Percentiles rank a stretch among this genome's conserved stretches.
These are phyloP conservation scores for Pseudochaenichthys georgianus DNA, from an alignment of 2,797 vertebrate species.

Conservation along the genomic window DNA sequence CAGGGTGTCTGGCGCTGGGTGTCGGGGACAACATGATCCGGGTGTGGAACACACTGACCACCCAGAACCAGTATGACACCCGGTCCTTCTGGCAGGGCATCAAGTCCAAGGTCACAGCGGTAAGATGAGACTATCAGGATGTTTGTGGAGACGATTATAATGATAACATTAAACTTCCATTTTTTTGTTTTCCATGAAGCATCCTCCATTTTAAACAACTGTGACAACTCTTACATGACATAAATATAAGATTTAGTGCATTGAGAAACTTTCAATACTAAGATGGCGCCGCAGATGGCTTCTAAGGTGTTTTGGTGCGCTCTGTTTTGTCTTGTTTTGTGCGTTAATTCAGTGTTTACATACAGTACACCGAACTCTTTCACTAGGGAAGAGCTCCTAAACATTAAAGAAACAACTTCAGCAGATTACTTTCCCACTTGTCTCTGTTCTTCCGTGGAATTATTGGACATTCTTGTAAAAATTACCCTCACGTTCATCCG, in stretches of 20 bases:
- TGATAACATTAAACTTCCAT: neutral
- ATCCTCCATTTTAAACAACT: neutral
- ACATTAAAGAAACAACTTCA: too few relatives aligned
- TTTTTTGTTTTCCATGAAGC: neutral
- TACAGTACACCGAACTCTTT: too few relatives aligned
- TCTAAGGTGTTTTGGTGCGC: too few relatives aligned
- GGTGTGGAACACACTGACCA: slow-evolving; percentile 92
- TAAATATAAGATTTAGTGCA: neutral
- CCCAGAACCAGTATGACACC: slow-evolving; percentile 91
- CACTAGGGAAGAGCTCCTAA: too few relatives aligned
- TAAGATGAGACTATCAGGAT: slow-evolving; percentile 73
- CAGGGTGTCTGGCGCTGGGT: slow-evolving; percentile 92
- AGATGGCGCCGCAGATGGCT: too few relatives aligned
- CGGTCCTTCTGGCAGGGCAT: slow-evolving; percentile 95
- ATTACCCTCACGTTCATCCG: too few relatives aligned
- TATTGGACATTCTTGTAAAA: too few relatives aligned
- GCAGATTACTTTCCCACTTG: too few relatives aligned
- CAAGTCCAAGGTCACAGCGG: slow-evolving; percentile 96
- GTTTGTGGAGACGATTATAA: slow-evolving; percentile 5
- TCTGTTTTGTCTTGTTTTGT: too few relatives aligned
- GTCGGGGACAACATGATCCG: slow-evolving; percentile 96
- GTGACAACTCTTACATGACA: neutral
- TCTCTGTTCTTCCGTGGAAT: too few relatives aligned
- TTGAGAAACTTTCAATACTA: neutral
- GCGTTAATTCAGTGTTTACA: too few relatives aligned